Base-by-base conservation (phyloP, 2,888 invertebrate genomes). In the Nemotelus pantherinus region DNA sequence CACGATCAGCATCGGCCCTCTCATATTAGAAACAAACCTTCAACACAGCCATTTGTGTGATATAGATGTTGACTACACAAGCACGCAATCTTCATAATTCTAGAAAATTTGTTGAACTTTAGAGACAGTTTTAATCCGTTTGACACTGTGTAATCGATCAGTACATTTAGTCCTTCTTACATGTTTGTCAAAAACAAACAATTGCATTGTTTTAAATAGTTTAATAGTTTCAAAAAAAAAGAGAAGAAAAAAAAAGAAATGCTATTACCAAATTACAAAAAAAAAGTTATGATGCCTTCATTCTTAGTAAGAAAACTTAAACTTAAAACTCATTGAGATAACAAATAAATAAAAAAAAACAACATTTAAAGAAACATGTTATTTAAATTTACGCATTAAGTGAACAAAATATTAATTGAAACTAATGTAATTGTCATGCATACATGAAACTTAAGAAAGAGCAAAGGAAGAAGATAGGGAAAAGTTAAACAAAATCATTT, bases 1-100 rank as follows among this genome's bases (percentile, higher is more conserved):
- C 93, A 83, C 92, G 93, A 86, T 92, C 93, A 83, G 90, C 92
- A 82, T 93, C 93, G 81, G 91, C 93, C 84, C 88, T 92, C 84
- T 90, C 90, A 80, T 91, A 91, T 86, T 91, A 85, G 25, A 88
- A 75, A 58, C 41, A 63, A 74, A 48, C 58, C 41, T 63, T 74
- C 44, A 39, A 48, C 68, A 44, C 48, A 70, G 57, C 47, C 41
- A 60, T 60, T 41, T 43, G 41, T 60, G 60, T 60, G 60, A 60
- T 41, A 25, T 25, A 25, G 25, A 25, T 25, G 25, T 25, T 25
- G 25, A 25, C 25, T 25, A 25, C 25, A 0, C 25, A 25, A 25
- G 25, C 25, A 25, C 25, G 25, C 25, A 25, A 25, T 25, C 25
- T 25, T 25, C 25, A 25, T 25, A 25, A 25, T 25, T 25, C 25